Evolutionary conservation across 2,888 invertebrate genomes (phyloP), one percentile per base, ranked within the genome.

Genomic region (Ormyrus nitidulus): DNA sequence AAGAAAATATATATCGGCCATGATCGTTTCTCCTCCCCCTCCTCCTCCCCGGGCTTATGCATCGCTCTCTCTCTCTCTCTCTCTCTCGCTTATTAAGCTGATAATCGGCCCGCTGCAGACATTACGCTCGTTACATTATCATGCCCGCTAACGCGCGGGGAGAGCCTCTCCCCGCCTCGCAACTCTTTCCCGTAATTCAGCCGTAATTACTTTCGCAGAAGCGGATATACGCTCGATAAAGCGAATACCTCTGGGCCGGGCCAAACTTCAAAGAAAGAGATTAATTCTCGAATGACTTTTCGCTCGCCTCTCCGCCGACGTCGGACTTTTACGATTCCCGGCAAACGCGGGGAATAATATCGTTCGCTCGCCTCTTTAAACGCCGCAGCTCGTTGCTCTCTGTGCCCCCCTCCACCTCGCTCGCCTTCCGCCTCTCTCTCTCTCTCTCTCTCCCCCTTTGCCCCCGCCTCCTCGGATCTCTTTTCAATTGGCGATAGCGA

Each of bases 101-200:
- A 89, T 89, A 88, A 89, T 89, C 88, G 88, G 84, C 83, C 85
- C 86, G 34, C 34, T 34, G 85, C 87, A 84, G 86, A 86, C 86
- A 88, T 89, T 89, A 88, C 84, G 84, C 86, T 86, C 85, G 87
- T 89, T 88, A 87, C 86, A 88, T 89, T 88, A 89, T 89, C 88
- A 86, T 85, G 84, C 85, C 84, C 1, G 84, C 83, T 84, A 86
- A 86, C 84, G 84, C 84, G 84, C 56, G 46, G 7, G n/a, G 34
- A 44, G 59, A 13, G 13, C 53, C 62, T 49, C 66, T 34, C 66
- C 5, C 70, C 6, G 44, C 1, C 6, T 58, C 64, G 34, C 53
- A n/a, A 34, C 10, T 83, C 82, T 82, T 79, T 82, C 83, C 80
- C 83, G 85, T 88, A 87, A 88, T 88, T 87, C 86, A 87, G 85